Evolutionary conservation across 2,113 vertebrate genomes (phyloP).

Genomic region (Rana temporaria): DNA sequence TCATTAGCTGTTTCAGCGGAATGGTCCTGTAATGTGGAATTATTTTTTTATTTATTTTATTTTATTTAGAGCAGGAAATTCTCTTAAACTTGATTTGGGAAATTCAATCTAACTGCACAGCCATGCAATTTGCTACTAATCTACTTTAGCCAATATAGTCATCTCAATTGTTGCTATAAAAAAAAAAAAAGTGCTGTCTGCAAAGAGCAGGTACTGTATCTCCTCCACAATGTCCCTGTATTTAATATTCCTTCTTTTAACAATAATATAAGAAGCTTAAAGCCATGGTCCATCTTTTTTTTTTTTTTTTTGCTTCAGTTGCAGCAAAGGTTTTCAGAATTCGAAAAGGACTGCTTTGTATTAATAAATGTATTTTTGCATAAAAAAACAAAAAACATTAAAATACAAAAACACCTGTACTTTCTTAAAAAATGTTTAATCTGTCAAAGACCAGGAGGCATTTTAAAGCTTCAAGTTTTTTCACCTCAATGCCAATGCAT

Average conservation of each 20-base stretch:
- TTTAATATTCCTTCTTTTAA: slow-evolving; percentile 17
- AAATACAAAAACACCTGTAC: background rate
- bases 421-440: too few species aligned
- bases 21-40: too few species aligned
- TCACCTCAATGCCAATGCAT: too few species aligned
- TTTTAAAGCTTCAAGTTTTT: too few species aligned
- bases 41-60: slow-evolving; percentile 53
- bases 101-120: slow-evolving; percentile 62
- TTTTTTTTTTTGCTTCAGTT: too few species aligned
- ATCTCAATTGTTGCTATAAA: slow-evolving; percentile 25
- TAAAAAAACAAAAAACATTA: background rate
- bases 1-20: too few species aligned
- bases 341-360: slow-evolving; percentile 20
- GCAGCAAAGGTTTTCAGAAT: slow-evolving; percentile 15
- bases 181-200: background rate
- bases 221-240: background rate
- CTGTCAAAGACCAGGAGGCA: too few species aligned
- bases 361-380: slow-evolving; percentile 22
- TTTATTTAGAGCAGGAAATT: slow-evolving; percentile 41
- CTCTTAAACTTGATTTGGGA: slow-evolving; percentile 58
- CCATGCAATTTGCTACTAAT: slow-evolving; percentile 61
- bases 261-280: slow-evolving; percentile 20
- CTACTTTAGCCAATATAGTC: slow-evolving; percentile 57
- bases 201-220: slow-evolving; percentile 3
- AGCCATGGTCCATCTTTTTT: background rate